These are phyloP conservation scores for Pionites leucogaster DNA, from an alignment of 2,113 vertebrate species.

Conservation along the genomic window DNA sequence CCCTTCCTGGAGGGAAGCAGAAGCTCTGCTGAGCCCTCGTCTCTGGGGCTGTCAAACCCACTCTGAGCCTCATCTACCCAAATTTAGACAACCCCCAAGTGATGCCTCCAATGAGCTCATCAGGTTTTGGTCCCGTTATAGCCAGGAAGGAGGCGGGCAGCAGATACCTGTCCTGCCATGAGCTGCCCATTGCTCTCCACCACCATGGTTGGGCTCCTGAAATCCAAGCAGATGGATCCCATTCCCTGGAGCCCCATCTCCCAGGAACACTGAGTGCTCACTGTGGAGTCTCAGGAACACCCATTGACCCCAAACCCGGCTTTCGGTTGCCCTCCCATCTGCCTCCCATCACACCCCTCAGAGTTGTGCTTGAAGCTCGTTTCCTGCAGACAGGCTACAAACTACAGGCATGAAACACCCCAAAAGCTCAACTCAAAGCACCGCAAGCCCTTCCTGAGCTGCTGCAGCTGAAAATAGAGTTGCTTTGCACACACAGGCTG, in stretches of 20 bases:
- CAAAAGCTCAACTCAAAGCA: neutral
- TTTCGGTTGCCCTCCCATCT: neutral
- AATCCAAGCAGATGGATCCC: neutral
- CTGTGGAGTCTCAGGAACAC: neutral
- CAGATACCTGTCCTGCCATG: neutral
- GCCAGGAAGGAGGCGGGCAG: neutral
- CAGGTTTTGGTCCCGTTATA: neutral
- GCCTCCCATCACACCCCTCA: rapidly evolving
- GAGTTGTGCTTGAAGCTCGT: neutral
- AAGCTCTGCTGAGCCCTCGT: neutral
- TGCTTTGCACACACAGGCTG: neutral
- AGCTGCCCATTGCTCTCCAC: neutral
- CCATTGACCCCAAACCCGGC: neutral
- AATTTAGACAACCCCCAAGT: neutral
- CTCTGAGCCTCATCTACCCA: neutral
- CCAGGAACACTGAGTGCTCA: neutral
- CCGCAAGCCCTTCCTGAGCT: neutral
- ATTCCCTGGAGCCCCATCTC: neutral
- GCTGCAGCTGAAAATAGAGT: constrained; percentile 3
- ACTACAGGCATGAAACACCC: neutral
- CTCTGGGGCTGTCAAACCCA: neutral
- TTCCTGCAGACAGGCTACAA: neutral
- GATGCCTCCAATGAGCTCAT: neutral
- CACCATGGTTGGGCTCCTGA: neutral
- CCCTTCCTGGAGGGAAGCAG: neutral